Evolutionary conservation across 23 tunicate genomes (phyloP).

Genomic region (Oikopleura albicans): DNA sequence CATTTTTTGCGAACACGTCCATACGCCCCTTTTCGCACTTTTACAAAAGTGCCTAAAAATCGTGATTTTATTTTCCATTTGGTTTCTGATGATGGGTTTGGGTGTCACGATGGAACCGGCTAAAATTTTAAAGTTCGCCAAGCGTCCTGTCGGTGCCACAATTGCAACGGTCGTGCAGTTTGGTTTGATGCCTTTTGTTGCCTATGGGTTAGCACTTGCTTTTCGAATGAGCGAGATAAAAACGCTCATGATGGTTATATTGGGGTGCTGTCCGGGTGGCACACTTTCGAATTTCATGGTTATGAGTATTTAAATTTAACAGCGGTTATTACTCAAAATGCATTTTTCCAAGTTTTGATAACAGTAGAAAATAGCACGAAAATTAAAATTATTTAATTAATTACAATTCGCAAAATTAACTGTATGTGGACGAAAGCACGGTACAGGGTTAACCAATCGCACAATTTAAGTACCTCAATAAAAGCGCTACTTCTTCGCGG

Average conservation of each 20-base stretch:
- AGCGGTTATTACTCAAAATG: no score
- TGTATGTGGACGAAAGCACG: no score
- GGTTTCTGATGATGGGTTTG: neutral
- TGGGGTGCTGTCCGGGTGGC: neutral
- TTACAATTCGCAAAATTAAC: no score
- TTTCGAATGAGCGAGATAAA: neutral
- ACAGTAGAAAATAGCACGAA: no score
- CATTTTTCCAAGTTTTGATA: no score
- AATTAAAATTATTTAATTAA: no score
- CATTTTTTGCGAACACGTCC: slow-evolving; percentile 1
- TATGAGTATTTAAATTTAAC: no score
- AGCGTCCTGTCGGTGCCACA: neutral
- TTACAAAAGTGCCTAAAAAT: neutral
- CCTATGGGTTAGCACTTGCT: neutral
- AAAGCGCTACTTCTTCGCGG: neutral
- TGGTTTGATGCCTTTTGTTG: neutral
- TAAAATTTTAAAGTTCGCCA: neutral
- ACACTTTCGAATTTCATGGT: neutral
- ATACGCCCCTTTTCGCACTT: neutral
- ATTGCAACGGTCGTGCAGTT: neutral
- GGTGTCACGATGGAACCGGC: slow-evolving; percentile 11
- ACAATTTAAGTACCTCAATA: no score
- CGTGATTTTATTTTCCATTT: neutral
- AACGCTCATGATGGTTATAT: neutral
- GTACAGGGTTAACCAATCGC: no score